Base-by-base conservation (phyloP, 2,797 vertebrate species). In the Xenopus petersii region DNA sequence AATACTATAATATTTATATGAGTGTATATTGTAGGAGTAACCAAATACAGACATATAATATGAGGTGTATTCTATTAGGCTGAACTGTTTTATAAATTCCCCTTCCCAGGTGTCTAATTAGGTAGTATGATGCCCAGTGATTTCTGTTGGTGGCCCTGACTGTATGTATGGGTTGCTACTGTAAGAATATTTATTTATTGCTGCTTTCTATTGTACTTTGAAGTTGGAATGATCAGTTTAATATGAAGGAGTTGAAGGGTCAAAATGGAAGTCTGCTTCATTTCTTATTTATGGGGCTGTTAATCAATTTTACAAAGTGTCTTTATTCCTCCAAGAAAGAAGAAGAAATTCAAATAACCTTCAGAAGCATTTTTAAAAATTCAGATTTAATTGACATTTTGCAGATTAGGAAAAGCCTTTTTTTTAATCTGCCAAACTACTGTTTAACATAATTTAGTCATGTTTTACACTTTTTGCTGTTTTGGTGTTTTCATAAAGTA, bases 381-480 rank as follows among this genome's bases (percentile, higher is more conserved):
- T 36, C 9, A 9, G 56, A 36, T 66, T 42, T 69, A 73, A 73
- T 73, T 73, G 42, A 70, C 65, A 51, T 59, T 73, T 65, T 17
- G 30, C 51, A 60, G 6, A 16, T 48, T 46, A 42, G 13, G 30
- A 17, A 54, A 62, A 4, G 15, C 15, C 24, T 47, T 63, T 12
- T 30, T 64, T 51, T 51, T 3, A 42, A 24, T 61, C 15, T 74
- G 48, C 26, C n/a, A 21, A 51, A 70, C 24, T 49, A 62, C 33
- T 60, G 60, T 21, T 12, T 54, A 70, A 64, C 55, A 66, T 79
- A 42, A 66, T 70, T 24, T 70, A 65, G 54, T 61, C 26, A 66
- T 74, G 30, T 70, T 74, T 70, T 66, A 74, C 71, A 73, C 71
- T 46, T 73, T 74, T 59, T 79, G 61, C 67, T 70, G 24, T 74